These are phyloP conservation scores for Ashinkailepas kermadecensis DNA, from an alignment of 2,888 invertebrate species.

Conservation along the genomic window DNA sequence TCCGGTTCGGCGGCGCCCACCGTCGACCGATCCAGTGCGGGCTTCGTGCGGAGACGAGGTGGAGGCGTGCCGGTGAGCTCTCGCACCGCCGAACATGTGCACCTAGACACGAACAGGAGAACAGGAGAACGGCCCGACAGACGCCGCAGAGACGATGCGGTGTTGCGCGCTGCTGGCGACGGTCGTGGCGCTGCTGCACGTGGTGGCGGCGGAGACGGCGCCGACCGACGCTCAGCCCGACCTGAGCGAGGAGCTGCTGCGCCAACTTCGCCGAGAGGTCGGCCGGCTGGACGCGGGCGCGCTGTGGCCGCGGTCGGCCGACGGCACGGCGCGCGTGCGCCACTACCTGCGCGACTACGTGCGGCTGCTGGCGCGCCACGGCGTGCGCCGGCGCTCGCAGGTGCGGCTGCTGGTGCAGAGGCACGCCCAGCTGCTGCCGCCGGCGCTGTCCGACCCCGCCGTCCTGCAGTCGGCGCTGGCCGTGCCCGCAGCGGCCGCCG, in stretches of 20 bases:
- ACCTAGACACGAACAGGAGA: too few relatives aligned
- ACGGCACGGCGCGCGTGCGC: neutral
- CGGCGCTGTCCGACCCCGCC: neutral
- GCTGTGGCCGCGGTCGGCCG: neutral
- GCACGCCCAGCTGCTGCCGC: neutral
- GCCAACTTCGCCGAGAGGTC: neutral
- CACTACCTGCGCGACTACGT: constrained; percentile 2
- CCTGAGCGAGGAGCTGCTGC: neutral
- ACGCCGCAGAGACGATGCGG: neutral
- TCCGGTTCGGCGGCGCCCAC: neutral
- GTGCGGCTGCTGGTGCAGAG: neutral
- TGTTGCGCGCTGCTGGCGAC: neutral
- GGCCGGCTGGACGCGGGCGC: neutral
- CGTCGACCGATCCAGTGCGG: neutral
- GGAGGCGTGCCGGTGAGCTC: neutral
- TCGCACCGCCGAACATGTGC: neutral
- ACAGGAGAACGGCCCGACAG: neutral
- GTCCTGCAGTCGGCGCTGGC: neutral
- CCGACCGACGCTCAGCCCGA: too few relatives aligned
- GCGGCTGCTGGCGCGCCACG: neutral
- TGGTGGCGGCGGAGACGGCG: neutral
- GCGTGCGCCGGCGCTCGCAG: neutral
- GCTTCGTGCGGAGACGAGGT: neutral
- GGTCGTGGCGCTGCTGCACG: neutral
- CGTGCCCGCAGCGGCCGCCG: neutral